Percentiles rank a stretch among this genome's conserved stretches.
Conservation (phyloP, 2,888 invertebrate genomes). For the Hyalella azteca region DNA sequence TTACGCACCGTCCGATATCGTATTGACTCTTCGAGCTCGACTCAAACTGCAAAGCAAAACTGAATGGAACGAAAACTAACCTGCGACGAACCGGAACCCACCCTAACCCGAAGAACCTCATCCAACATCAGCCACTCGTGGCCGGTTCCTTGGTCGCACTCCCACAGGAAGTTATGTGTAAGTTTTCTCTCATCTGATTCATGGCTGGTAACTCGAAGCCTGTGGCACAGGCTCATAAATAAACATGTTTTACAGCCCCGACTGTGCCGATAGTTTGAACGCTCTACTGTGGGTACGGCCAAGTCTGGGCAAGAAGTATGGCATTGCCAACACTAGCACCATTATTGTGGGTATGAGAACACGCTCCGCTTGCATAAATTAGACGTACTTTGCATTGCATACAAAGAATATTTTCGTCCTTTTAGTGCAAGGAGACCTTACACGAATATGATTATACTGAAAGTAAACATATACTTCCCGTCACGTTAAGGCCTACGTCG, state of each 20-base stretch:
- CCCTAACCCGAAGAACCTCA: background rate
- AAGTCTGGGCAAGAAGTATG: background rate
- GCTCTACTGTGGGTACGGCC: background rate
- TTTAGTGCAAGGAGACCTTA: too few species aligned
- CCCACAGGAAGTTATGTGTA: conserved; percentile 7
- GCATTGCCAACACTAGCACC: too few species aligned
- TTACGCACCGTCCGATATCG: conserved; percentile 32
- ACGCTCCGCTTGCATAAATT: too few species aligned
- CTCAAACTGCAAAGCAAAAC: conserved; percentile 17
- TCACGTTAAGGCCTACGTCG: too few species aligned
- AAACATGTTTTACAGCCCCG: conserved; percentile 25
- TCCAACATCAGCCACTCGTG: background rate
- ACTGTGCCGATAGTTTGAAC: conserved; percentile 14
- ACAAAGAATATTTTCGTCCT: too few species aligned
- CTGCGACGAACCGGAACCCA: background rate
- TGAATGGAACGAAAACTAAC: conserved; percentile 18
- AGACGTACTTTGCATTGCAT: too few species aligned
- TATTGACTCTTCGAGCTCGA: conserved; percentile 25
- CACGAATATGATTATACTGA: too few species aligned
- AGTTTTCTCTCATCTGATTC: conserved; percentile 18
- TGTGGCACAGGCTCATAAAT: conserved; percentile 20
- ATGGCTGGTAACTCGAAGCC: conserved; percentile 28
- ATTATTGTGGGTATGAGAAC: too few species aligned
- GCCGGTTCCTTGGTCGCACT: background rate
- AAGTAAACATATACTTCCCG: too few species aligned